These are phyloP conservation scores for Leiothrix lutea DNA, from an alignment of 2,113 vertebrate species.

Conservation along the genomic window DNA sequence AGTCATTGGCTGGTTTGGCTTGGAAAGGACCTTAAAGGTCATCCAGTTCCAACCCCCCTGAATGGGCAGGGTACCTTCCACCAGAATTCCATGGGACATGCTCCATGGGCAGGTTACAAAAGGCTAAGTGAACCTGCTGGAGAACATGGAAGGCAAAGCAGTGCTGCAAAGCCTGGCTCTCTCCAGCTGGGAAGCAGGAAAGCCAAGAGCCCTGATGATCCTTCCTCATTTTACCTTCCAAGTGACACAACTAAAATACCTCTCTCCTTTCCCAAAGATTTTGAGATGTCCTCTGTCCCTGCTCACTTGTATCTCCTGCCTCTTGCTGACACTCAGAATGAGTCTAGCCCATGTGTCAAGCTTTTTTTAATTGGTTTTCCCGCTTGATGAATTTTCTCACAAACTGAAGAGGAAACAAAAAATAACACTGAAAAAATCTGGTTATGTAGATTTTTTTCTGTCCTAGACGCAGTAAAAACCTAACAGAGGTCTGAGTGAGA, in stretches of 20 bases:
- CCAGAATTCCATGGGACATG: background rate
- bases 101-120: background rate
- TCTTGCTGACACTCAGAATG: background rate
- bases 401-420: background rate
- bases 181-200: background rate
- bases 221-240: background rate
- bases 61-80: background rate
- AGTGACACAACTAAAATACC: background rate
- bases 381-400: background rate
- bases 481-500: background rate
- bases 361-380: background rate
- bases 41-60: background rate
- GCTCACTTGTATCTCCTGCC: background rate
- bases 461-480: background rate
- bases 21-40: background rate
- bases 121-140: background rate
- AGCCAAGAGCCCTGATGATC: background rate
- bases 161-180: background rate
- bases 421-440: background rate
- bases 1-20: background rate
- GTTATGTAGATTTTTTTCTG: background rate
- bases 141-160: background rate
- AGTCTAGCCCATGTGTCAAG: background rate
- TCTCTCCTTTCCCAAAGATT: background rate
- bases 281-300: background rate